Base-by-base conservation (phyloP, 2,888 invertebrate species). In the Tinea pellionella region DNA sequence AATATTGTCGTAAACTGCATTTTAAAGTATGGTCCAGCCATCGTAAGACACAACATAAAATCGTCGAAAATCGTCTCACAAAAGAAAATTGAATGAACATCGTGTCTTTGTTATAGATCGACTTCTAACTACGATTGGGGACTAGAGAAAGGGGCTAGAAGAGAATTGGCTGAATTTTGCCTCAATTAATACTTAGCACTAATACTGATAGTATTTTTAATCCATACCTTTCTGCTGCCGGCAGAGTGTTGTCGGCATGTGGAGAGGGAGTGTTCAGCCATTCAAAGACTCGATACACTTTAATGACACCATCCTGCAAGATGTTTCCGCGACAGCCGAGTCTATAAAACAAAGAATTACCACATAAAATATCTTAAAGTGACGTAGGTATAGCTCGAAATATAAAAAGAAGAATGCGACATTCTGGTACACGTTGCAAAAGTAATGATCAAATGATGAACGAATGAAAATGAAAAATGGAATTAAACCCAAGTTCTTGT, bases 241-340 rank as follows among this genome's bases (percentile, higher is more conserved):
- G 81, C 80, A 80, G 78, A 78, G 75, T 74, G 69, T 75, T 78
- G 75, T 80, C 80, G 78, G 75, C 86, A 84, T 85, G 78, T 77
- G 82, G 76, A 78, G 74, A 68, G 74, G 11, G 57, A n/a, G 71
- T 70, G 73, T 68, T 80, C 76, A 83, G 75, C 72, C 73, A 68
- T 74, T 69, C 69, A 71, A 70, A 67, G 65, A 68, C 62, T 65
- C 62, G 64, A 67, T 64, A 67, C 63, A 62, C 68, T 67, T 3
- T 68, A 69, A 67, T 69, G 70, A 64, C 72, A 69, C 66, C 80
- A 83, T 84, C 66, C 68, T 75, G 73, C 15, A 9, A 13, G 16
- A n/a, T 51, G 51, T 16, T 13, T 15, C 53, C 24, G 47, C 53
- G 24, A 53, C 24, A 65, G 56, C 60, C 62, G 61, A 63, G 61